phyloP scores from a whole-genome alignment of 2,113 vertebrate species.

The Herpetotheres cachinnans region DNA sequence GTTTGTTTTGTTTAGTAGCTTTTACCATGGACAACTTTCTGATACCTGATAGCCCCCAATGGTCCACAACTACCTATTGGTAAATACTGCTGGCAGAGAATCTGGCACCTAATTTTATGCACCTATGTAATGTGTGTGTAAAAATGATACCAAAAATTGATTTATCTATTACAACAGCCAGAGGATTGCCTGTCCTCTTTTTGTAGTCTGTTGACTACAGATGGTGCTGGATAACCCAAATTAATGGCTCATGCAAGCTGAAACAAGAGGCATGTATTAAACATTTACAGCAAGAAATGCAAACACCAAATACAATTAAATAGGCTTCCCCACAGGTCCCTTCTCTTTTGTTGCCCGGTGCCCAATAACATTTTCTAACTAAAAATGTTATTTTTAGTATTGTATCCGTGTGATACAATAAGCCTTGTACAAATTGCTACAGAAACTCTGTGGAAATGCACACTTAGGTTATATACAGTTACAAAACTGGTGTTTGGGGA shows the following conservation, averaged over 20 bases:
- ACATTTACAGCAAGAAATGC: background rate
- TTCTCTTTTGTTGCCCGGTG: background rate
- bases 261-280: background rate
- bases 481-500: background rate
- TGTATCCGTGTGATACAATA: background rate
- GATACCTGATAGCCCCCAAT: background rate
- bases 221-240: background rate
- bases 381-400: background rate
- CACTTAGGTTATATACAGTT: background rate
- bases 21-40: background rate
- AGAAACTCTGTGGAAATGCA: background rate
- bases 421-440: background rate
- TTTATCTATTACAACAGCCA: background rate
- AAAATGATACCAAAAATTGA: background rate
- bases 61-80: background rate
- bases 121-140: background rate
- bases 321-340: background rate
- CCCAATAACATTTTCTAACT: background rate
- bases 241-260: background rate
- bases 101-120: background rate
- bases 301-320: constrained; percentile 7
- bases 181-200: background rate
- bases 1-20: background rate
- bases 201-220: background rate
- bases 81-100: background rate